These are phyloP conservation scores for Porphyrio hochstetteri DNA, from an alignment of 2,113 vertebrate genomes.

Conservation along the genomic window DNA sequence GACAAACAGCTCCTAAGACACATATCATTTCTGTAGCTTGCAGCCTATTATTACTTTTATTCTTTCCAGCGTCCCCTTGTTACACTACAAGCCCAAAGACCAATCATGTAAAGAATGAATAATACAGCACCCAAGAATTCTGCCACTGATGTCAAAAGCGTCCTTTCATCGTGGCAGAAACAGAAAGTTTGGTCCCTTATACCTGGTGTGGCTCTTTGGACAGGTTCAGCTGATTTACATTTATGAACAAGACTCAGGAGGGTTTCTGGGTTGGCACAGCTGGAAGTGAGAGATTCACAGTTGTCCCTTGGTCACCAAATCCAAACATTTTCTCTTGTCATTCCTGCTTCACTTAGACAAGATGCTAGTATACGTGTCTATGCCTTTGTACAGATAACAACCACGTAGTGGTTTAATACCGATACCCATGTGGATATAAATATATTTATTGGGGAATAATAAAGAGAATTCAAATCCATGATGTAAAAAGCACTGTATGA, in stretches of 20 bases:
- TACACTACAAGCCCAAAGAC: background rate
- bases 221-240: background rate
- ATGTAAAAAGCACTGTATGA: background rate
- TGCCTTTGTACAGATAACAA: background rate
- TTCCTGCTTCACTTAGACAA: background rate
- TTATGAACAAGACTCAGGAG: background rate
- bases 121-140: background rate
- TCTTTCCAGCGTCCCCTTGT: background rate
- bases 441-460: background rate
- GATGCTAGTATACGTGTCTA: background rate
- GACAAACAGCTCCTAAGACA: constrained; percentile 31
- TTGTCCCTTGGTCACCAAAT: background rate
- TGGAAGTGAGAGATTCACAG: background rate
- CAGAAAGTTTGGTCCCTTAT: background rate
- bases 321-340: background rate
- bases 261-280: background rate
- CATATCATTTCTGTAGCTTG: background rate
- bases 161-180: background rate
- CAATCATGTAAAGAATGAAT: background rate
- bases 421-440: background rate
- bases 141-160: background rate
- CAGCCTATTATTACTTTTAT: background rate
- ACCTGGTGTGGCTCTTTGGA: background rate
- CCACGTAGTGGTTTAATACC: background rate
- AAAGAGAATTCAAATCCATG: background rate